Evolutionary conservation across 2,113 vertebrate genomes (phyloP).

Genomic region (Synchiropus splendidus): DNA sequence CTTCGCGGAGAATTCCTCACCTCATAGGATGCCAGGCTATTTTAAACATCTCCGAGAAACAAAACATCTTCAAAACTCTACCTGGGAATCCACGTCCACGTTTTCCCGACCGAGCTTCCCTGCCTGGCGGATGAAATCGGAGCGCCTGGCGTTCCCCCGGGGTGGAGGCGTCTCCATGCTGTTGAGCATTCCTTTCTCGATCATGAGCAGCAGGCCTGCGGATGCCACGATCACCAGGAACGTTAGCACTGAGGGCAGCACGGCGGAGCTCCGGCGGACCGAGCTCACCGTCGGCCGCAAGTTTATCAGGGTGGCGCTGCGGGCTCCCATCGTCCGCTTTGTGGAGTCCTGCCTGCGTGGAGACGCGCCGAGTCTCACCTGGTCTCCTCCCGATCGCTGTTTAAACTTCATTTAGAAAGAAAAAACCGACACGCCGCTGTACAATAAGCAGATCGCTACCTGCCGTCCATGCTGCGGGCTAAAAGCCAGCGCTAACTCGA

Average conservation of each 20-base stretch:
- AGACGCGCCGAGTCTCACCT: conserved; percentile 20
- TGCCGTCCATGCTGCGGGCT: no score
- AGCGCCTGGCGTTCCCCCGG: conserved; percentile 21
- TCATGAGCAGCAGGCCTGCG: conserved; percentile 89
- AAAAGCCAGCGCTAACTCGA: no score
- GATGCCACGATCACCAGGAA: conserved; percentile 92
- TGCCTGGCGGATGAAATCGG: conserved; percentile 13
- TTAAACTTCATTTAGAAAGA: no score
- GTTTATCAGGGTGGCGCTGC: conserved; percentile 32
- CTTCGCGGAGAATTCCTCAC: no score
- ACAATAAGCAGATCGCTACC: no score
- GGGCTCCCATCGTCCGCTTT: conserved; percentile 24
- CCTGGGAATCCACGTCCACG: conserved; percentile 71
- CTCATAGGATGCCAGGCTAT: no score
- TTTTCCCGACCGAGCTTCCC: conserved; percentile 12
- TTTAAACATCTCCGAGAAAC: no score
- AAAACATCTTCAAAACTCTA: conserved; percentile 25
- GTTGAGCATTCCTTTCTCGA: conserved; percentile 87
- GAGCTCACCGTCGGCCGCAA: conserved; percentile 39
- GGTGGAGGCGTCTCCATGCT: conserved; percentile 75
- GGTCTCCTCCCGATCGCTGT: no score
- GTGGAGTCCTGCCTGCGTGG: conserved; percentile 40
- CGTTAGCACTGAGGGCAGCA: conserved; percentile 88
- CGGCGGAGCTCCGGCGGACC: conserved; percentile 51
- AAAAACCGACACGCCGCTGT: no score